Evolutionary conservation across 2,888 invertebrate species (phyloP).

Genomic region (Meiosimyza decipiens): DNA sequence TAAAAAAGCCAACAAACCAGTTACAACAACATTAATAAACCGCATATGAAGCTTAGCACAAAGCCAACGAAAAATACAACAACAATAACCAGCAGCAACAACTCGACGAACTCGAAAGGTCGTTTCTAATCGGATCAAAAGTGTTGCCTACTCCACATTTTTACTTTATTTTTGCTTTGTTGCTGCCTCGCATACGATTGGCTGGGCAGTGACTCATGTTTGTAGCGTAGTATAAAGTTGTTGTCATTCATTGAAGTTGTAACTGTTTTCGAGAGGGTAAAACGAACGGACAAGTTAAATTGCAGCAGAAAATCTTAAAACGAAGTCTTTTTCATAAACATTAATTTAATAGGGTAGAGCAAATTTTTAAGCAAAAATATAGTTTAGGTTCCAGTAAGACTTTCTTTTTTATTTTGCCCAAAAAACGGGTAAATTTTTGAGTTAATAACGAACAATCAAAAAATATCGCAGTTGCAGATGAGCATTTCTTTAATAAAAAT

Average conservation of each 20-base stretch:
- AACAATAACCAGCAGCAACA: conserved; percentile 39
- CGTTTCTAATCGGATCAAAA: conserved; percentile 62
- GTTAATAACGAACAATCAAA: too few species aligned
- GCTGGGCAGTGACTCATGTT: conserved; percentile 21
- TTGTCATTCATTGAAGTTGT: neutral
- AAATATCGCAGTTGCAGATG: too few species aligned
- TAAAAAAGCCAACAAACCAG: neutral
- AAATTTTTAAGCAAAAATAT: neutral
- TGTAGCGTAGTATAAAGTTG: conserved; percentile 26
- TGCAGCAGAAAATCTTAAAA: too few species aligned
- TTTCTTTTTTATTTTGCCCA: too few species aligned
- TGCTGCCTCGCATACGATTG: neutral
- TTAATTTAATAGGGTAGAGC: too few species aligned
- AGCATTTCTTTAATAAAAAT: too few species aligned
- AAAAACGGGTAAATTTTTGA: too few species aligned
- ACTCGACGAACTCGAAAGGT: conserved; percentile 64
- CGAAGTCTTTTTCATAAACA: too few species aligned
- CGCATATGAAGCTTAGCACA: neutral
- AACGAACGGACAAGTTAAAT: too few species aligned
- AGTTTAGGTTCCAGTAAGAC: neutral
- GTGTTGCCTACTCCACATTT: conserved; percentile 57
- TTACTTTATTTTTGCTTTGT: conserved; percentile 23
- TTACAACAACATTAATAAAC: neutral
- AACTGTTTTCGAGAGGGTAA: neutral
- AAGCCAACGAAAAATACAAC: conserved; percentile 22